These are phyloP conservation scores for Ptilodon capucinus DNA, from an alignment of 2,888 invertebrate genomes.

Conservation along the genomic window DNA sequence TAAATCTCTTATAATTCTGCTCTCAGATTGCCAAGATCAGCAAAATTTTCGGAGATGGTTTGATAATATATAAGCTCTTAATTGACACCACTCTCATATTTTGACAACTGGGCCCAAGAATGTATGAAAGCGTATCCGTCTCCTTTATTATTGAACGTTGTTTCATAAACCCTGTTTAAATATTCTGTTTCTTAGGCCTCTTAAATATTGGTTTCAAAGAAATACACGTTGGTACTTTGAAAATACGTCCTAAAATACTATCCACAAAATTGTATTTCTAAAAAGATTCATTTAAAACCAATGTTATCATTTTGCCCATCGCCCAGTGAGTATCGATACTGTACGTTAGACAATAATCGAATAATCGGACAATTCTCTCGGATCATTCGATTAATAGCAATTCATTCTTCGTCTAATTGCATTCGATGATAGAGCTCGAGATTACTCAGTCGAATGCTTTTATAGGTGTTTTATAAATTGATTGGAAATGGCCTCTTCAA, in stretches of 20 bases:
- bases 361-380: slow-evolving; percentile 18
- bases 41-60: no score
- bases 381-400: slow-evolving; percentile 14
- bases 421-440: slow-evolving; percentile 6
- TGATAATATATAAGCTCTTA: no score
- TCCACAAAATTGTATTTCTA: no score
- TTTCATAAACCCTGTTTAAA: background rate
- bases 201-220: slow-evolving; percentile 3
- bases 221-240: background rate
- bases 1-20: no score
- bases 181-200: slow-evolving; percentile 7
- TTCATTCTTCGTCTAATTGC: slow-evolving; percentile 16
- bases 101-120: no score
- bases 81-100: no score
- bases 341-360: slow-evolving; percentile 14
- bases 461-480: slow-evolving; percentile 40
- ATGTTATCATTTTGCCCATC: no score
- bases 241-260: background rate
- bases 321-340: slow-evolving; percentile 6
- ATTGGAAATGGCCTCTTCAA: slow-evolving; percentile 22
- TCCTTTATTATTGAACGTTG: background rate
- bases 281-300: no score
- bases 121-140: no score
- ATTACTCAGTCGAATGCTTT: slow-evolving; percentile 24
- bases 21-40: no score